Percentiles rank a stretch among this genome's conserved stretches.
Conservation (phyloP, 2,797 vertebrate genomes). For the Falco columbarius region DNA sequence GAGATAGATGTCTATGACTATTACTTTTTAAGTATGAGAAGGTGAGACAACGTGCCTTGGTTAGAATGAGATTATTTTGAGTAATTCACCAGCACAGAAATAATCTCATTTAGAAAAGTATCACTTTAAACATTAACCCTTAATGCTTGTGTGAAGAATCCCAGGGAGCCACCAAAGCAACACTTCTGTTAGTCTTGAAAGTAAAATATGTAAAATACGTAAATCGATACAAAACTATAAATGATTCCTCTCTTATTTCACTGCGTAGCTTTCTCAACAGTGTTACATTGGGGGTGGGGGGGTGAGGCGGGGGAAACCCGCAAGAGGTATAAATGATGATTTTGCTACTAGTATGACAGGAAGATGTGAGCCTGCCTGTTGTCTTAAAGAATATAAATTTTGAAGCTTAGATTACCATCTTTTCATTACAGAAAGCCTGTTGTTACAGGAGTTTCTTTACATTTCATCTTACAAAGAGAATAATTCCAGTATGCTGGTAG, state of each 20-base stretch:
- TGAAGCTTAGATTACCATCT: not conserved
- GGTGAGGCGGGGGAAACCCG: no score
- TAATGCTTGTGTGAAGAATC: not conserved
- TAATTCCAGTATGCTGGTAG: not conserved
- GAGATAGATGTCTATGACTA: not conserved
- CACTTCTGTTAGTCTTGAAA: not conserved
- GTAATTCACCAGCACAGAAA: not conserved
- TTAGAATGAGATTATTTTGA: not conserved
- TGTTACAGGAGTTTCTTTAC: not conserved
- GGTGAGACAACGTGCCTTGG: not conserved
- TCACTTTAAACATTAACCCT: not conserved
- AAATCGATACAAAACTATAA: not conserved
- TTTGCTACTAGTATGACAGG: not conserved
- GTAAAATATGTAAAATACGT: not conserved
- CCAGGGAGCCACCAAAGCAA: not conserved
- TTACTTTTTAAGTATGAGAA: not conserved
- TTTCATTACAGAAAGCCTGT: not conserved
- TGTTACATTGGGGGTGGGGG: not conserved
- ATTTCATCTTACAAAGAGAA: not conserved
- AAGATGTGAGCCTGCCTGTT: not conserved
- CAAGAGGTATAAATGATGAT: not conserved
- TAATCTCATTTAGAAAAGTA: not conserved
- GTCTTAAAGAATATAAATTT: not conserved
- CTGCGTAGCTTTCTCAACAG: not conserved
- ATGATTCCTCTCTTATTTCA: not conserved